A percentile compares a stretch with the other conserved stretches of the same genome.
Evolutionary conservation across 2,113 vertebrate species (phyloP).

Genomic region (Acanthochromis polyacanthus): DNA sequence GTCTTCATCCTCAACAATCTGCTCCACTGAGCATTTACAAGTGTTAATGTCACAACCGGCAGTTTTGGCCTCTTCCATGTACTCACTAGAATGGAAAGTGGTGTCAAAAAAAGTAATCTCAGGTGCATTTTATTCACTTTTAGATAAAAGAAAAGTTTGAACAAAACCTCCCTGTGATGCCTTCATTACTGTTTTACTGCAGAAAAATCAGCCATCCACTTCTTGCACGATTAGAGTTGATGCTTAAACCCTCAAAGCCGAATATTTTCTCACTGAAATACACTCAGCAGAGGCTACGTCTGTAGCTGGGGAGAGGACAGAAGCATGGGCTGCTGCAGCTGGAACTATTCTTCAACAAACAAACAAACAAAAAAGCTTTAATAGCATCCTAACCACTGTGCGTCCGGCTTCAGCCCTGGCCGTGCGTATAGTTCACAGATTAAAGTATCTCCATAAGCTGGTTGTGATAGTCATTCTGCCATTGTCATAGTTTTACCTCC

Average conservation of each 20-base stretch:
- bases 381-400: constrained; percentile 44
- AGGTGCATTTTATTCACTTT: constrained; percentile 11
- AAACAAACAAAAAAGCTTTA: constrained; percentile 24
- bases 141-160: constrained; percentile 16
- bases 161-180: constrained; percentile 4
- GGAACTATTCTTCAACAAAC: constrained; percentile 5
- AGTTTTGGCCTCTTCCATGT: constrained; percentile 49
- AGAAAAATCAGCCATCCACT: constrained; percentile 17
- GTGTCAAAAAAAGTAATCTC: background rate
- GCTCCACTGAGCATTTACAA: constrained; percentile 64
- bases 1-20: constrained; percentile 42
- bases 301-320: constrained; percentile 26
- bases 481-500: constrained; percentile 67
- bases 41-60: constrained; percentile 63
- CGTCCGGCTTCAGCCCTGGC: constrained; percentile 26
- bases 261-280: constrained; percentile 15
- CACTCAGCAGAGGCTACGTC: constrained; percentile 18
- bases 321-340: constrained; percentile 27
- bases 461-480: constrained; percentile 61
- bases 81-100: constrained; percentile 38
- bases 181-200: constrained; percentile 12
- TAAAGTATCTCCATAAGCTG: constrained; percentile 64
- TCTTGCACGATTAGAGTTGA: constrained; percentile 20
- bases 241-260: constrained; percentile 21
- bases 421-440: constrained; percentile 49